A percentile compares a stretch with the other conserved stretches of the same genome.
Evolutionary conservation across 2,113 vertebrate genomes (phyloP).

Genomic region (Talpa occidentalis): DNA sequence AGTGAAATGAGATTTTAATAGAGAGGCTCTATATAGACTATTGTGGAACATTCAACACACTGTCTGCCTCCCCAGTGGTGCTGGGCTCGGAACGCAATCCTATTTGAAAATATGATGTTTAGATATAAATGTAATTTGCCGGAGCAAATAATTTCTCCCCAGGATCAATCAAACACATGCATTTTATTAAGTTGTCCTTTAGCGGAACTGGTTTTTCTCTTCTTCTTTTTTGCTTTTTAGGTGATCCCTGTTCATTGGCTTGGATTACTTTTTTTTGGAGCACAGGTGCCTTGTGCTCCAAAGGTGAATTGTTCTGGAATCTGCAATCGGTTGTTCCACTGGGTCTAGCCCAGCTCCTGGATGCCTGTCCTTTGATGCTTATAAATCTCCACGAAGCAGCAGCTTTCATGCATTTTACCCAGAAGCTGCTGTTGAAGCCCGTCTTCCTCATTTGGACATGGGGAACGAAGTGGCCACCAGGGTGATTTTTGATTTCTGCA

Average conservation of each 20-base stretch:
- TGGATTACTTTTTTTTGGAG: conserved; percentile 64
- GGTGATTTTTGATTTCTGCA: conserved; percentile 35
- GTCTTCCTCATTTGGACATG: not conserved
- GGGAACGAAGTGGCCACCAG: not conserved
- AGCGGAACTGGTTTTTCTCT: not conserved
- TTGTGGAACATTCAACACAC: conserved; percentile 62
- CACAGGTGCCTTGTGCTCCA: conserved; percentile 52
- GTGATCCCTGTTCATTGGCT: conserved; percentile 48
- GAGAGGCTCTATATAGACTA: conserved; percentile 51
- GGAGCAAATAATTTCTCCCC: conserved; percentile 45
- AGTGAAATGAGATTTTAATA: conserved; percentile 82
- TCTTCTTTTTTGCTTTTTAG: conserved; percentile 31
- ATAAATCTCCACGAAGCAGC: conserved; percentile 52
- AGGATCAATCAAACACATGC: conserved; percentile 47
- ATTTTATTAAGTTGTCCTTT: conserved; percentile 59
- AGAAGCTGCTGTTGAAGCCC: conserved; percentile 52
- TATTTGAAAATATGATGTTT: conserved; percentile 63
- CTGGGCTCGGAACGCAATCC: conserved; percentile 63
- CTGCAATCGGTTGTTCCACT: conserved; percentile 71
- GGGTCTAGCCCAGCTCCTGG: conserved; percentile 66
- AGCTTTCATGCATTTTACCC: conserved; percentile 49
- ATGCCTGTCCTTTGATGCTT: conserved; percentile 68
- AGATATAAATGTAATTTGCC: conserved; percentile 74
- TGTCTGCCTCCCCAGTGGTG: conserved; percentile 53
- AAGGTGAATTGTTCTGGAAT: conserved; percentile 79